phyloP scores from a whole-genome alignment of 2,888 invertebrate species.

The Peribatodes rhomboidaria region DNA sequence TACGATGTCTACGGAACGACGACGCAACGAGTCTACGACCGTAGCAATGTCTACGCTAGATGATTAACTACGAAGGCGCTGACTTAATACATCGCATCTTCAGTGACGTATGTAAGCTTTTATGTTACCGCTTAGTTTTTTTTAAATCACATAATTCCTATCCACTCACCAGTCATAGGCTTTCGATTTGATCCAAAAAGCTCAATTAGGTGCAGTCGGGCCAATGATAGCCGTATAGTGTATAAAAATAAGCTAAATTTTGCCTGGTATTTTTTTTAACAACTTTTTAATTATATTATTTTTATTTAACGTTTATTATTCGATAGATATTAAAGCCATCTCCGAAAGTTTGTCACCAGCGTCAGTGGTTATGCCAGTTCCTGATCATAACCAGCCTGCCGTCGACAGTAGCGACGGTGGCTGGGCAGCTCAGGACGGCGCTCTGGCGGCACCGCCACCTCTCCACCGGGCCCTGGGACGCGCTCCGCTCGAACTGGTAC shows the following conservation, averaged over 20 bases:
- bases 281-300: no score
- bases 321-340: no score
- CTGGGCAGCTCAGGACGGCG: not conserved
- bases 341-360: no score
- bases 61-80: no score
- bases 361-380: not conserved
- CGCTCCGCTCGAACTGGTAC: not conserved
- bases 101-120: no score
- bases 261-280: no score
- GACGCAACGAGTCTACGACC: not conserved
- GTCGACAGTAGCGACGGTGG: not conserved
- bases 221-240: no score
- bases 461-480: not conserved
- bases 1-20: not conserved
- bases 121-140: not conserved
- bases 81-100: no score
- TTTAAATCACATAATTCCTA: not conserved
- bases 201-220: no score
- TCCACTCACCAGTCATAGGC: not conserved
- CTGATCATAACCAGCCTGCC: not conserved
- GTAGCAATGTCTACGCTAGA: not conserved
- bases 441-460: not conserved
- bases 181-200: no score
- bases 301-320: no score
- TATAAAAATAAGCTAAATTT: no score